These are phyloP conservation scores for Ophraella communa DNA, from an alignment of 2,888 invertebrate species.

Conservation along the genomic window DNA sequence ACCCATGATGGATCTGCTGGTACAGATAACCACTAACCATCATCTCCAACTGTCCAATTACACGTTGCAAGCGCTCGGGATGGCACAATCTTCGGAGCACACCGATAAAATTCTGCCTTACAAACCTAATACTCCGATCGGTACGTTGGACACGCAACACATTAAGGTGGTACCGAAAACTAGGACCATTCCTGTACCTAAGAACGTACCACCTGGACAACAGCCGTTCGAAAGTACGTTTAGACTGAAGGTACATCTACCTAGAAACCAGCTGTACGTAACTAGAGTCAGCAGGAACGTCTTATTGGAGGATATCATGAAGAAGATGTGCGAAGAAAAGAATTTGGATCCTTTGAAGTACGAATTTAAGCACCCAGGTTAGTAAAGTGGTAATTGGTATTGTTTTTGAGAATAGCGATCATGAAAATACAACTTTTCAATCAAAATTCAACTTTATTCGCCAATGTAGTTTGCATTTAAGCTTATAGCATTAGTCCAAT, in stretches of 20 bases:
- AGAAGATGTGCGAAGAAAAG: conserved; percentile 78
- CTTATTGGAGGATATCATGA: conserved; percentile 71
- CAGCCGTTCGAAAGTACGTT: conserved; percentile 71
- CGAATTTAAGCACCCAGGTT: conserved; percentile 79
- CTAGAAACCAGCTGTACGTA: conserved; percentile 80
- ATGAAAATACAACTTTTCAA: too few relatives aligned
- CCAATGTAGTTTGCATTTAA: too few relatives aligned
- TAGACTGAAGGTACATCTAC: conserved; percentile 72
- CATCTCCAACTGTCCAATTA: conserved; percentile 72
- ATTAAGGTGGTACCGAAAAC: conserved; percentile 56
- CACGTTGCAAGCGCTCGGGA: conserved; percentile 69
- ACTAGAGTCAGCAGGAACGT: conserved; percentile 75
- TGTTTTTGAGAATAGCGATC: too few relatives aligned
- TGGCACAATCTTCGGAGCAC: conserved; percentile 59
- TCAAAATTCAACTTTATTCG: too few relatives aligned
- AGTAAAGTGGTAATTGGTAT: too few relatives aligned
- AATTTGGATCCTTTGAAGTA: conserved; percentile 75
- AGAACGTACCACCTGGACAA: conserved; percentile 50
- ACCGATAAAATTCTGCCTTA: conserved; percentile 67
- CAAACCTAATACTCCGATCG: conserved; percentile 77
- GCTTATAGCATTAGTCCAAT: too few relatives aligned
- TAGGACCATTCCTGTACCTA: conserved; percentile 41
- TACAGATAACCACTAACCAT: conserved; percentile 73
- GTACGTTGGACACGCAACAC: conserved; percentile 64
- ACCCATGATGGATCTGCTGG: conserved; percentile 79